phyloP scores from a whole-genome alignment of 2,888 invertebrate species.

The Troglohyphantes excavatus region DNA sequence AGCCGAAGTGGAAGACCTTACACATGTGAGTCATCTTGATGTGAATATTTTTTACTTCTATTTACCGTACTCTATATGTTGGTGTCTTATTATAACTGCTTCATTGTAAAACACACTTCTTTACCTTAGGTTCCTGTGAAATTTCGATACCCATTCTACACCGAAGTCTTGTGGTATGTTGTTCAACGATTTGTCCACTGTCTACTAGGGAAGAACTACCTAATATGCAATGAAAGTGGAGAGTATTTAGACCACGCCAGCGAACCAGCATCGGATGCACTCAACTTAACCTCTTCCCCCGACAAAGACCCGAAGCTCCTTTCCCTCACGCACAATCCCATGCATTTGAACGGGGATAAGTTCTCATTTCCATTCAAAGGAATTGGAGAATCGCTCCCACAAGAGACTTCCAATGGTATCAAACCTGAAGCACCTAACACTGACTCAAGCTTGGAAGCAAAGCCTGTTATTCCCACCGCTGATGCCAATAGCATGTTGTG shows the following conservation, averaged over 20 bases:
- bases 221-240: conserved; percentile 83
- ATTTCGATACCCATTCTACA: conserved; percentile 98
- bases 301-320: conserved; percentile 62
- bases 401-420: neutral
- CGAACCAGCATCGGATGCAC: conserved; percentile 59
- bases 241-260: conserved; percentile 60
- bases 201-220: conserved; percentile 91
- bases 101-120: too few relatives aligned
- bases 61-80: too few relatives aligned
- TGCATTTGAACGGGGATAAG: conserved; percentile 62
- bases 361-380: conserved; percentile 67
- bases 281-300: conserved; percentile 57
- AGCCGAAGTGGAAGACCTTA: conserved; percentile 96
- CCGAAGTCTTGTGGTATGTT: conserved; percentile 99
- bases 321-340: conserved; percentile 59
- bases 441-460: conserved; percentile 26
- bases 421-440: neutral
- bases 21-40: conserved; percentile 87
- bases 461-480: neutral
- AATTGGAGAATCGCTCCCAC: conserved; percentile 39
- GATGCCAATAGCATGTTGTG: neutral
- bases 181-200: conserved; percentile 95
- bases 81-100: too few relatives aligned
- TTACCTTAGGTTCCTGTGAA: conserved; percentile 93
- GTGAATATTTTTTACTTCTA: neutral